These are phyloP conservation scores for Cancer borealis DNA, from an alignment of 2,888 invertebrate species.

Conservation along the genomic window DNA sequence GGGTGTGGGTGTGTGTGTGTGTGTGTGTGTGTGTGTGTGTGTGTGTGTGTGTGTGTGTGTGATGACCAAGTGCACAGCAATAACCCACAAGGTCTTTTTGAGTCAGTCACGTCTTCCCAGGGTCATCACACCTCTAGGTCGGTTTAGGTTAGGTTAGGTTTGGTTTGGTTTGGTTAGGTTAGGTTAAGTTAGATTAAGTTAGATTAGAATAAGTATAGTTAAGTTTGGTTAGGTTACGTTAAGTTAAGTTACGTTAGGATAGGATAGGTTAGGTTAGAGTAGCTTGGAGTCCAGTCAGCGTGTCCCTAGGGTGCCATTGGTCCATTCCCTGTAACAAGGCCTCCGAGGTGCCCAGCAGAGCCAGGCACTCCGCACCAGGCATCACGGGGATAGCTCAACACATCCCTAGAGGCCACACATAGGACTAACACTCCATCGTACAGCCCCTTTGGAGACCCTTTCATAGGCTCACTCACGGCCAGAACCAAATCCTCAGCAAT, in stretches of 20 bases:
- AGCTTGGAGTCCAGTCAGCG: not conserved
- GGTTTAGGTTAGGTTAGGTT: not conserved
- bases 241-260: not conserved
- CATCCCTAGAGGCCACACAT: too few relatives aligned
- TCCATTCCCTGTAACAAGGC: not conserved
- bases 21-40: too few relatives aligned
- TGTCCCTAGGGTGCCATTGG: not conserved
- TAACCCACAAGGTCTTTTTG: not conserved
- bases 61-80: not conserved
- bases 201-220: not conserved
- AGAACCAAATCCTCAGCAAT: not conserved
- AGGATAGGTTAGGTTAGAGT: not conserved
- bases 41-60: not conserved
- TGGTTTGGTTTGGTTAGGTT: too few relatives aligned
- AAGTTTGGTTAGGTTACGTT: slow-evolving; percentile 3
- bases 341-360: too few relatives aligned
- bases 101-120: too few relatives aligned
- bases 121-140: too few relatives aligned
- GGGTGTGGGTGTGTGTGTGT: too few relatives aligned
- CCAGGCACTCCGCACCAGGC: too few relatives aligned
- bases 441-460: not conserved
- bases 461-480: not conserved
- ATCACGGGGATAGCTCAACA: too few relatives aligned
- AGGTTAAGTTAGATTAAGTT: not conserved
- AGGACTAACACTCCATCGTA: not conserved